Evolutionary conservation across 2,888 invertebrate species (phyloP).

Genomic region (Drosophila birchii): DNA sequence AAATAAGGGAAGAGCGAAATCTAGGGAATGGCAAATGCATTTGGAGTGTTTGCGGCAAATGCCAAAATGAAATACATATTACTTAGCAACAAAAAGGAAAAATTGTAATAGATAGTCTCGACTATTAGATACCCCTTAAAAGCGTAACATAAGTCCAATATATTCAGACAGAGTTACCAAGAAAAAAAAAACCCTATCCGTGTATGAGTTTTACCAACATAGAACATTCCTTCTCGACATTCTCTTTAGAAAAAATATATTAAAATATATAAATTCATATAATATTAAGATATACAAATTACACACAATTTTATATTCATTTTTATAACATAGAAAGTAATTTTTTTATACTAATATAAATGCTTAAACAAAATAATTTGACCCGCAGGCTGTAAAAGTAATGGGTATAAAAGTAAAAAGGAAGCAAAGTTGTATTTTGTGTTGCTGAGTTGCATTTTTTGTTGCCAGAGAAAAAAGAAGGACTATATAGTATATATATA

Average conservation of each 20-base stretch:
- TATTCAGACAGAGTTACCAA: too few species aligned
- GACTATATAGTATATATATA: constrained; percentile 28
- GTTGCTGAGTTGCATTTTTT: constrained; percentile 71
- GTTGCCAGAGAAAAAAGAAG: constrained; percentile 28
- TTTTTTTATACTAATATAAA: too few species aligned
- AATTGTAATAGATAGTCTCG: background rate
- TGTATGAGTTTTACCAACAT: background rate
- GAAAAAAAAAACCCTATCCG: too few species aligned
- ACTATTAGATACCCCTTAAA: background rate
- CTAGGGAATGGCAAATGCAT: constrained; percentile 74
- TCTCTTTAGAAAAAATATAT: background rate
- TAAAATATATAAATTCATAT: too few species aligned
- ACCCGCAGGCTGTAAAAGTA: background rate
- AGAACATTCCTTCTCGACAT: background rate
- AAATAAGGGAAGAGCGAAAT: constrained; percentile 31
- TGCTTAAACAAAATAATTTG: background rate
- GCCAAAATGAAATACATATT: constrained; percentile 77
- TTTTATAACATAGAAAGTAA: background rate
- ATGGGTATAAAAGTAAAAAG: constrained; percentile 16
- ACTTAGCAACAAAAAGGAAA: constrained; percentile 64
- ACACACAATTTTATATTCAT: background rate
- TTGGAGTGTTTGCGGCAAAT: constrained; percentile 78
- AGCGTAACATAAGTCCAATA: too few species aligned
- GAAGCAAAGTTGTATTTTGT: constrained; percentile 62
- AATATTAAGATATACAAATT: too few species aligned